Base-by-base conservation (phyloP, 2,888 invertebrate genomes). In the Boloria euphrosyne region DNA sequence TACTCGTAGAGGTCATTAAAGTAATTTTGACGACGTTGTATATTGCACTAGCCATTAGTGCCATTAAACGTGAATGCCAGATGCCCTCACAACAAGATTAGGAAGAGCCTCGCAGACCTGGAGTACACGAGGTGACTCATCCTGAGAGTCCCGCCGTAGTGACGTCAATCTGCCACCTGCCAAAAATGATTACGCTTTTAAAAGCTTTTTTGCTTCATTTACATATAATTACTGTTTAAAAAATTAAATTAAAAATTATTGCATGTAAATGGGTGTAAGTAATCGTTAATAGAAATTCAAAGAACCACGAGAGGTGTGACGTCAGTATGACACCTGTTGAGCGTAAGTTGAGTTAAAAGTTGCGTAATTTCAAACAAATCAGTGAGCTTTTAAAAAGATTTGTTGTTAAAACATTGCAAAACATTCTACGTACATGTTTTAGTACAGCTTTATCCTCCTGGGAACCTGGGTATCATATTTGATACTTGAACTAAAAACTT, bases 111-210 rank as follows among this genome's bases (percentile, higher is more conserved):
- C 46, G n/a, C 46, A 57, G 57, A 57, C 44, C 57, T 14, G 55
- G 3, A 55, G 18, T 43, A 13, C 55, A 18, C 22, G 43, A 55
- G 18, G 55, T 57, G 44, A 57, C 46, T 57, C 46, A 57, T 44
- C 4, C 7, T 17, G 46, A 57, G 27, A 27, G 13, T 13, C 47
- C 22, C 22, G 46, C 13, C 18, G 10, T 13, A 13, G 18, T 62
- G 66, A 66, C 66, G 66, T 66, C 62, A 66, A 46, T 43, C 13
- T 51, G 27, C 14, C 46, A 66, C 57, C 66, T 66, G 66, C 51
- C 66, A 66, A 57, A 62, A 66, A 31, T 27, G 55, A 62, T 57
- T 27, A 57, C 46, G n/a, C 22, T 57, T 57, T 57, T 5, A 57
- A 57, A 46, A 57, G 57, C 22, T 57, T 46, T 44, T n/a, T 57